Conservation (phyloP, 2,113 vertebrate genomes). For the Poicephalus meyeri region DNA sequence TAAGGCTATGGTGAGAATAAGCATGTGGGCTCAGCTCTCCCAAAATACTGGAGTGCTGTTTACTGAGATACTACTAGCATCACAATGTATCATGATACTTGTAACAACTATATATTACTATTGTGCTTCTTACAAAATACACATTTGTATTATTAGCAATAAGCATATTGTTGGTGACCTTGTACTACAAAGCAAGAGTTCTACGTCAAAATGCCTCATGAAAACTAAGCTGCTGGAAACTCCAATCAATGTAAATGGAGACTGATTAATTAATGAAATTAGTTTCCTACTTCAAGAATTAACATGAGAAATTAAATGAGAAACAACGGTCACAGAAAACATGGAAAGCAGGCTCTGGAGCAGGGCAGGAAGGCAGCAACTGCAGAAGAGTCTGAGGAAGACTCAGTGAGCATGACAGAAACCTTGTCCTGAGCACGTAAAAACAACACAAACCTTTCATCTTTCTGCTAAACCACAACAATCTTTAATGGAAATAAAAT, state of each 20-base stretch:
- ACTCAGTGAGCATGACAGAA: background rate
- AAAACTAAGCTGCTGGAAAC: background rate
- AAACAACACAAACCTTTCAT: background rate
- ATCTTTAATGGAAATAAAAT: background rate
- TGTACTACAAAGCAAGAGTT: background rate
- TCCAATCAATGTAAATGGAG: background rate
- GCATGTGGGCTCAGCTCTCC: background rate
- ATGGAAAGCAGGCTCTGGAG: background rate
- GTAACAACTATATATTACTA: background rate
- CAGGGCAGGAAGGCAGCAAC: background rate
- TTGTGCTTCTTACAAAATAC: background rate
- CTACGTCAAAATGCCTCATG: background rate
- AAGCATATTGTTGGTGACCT: accelerated
- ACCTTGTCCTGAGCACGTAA: background rate
- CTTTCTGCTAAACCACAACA: background rate
- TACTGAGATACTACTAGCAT: background rate
- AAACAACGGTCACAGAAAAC: background rate
- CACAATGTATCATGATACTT: background rate
- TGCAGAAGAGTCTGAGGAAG: background rate
- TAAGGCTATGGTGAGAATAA: background rate
- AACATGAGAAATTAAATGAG: background rate
- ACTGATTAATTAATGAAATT: background rate
- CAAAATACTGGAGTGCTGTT: accelerated
- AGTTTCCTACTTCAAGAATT: background rate
- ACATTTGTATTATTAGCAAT: background rate